Conservation (phyloP, 2,888 invertebrate genomes). For the Ryuthela nishihirai region DNA sequence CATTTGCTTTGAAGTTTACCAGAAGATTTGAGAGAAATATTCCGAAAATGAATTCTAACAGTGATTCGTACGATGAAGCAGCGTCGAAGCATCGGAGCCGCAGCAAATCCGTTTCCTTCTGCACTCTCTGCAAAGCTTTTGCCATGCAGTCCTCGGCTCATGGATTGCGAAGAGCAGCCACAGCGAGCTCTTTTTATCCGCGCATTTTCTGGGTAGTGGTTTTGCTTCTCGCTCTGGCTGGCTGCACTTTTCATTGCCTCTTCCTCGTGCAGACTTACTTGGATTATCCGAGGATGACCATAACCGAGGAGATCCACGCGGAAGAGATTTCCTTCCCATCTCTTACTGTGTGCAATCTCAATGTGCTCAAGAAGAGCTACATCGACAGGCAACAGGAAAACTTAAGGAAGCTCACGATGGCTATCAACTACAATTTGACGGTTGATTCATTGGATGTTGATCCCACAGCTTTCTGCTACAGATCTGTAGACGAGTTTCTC, state of each 20-base stretch:
- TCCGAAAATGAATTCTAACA: no score
- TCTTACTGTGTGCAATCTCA: conserved; percentile 40
- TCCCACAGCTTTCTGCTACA: conserved; percentile 24
- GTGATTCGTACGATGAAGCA: no score
- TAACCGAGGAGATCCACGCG: conserved; percentile 38
- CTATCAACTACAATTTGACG: background rate
- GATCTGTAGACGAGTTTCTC: conserved; percentile 33
- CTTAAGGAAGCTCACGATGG: conserved; percentile 6
- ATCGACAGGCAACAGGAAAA: conserved; percentile 21
- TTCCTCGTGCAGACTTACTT: conserved; percentile 37
- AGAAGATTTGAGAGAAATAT: no score
- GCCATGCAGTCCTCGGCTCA: conserved; percentile 27
- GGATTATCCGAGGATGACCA: conserved; percentile 37
- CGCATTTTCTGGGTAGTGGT: conserved; percentile 24
- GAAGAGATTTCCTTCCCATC: conserved; percentile 39
- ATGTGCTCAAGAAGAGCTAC: conserved; percentile 36
- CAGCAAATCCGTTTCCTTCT: no score
- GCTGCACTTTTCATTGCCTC: conserved; percentile 27
- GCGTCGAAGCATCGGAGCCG: no score
- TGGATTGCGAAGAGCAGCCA: conserved; percentile 18
- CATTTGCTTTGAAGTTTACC: no score
- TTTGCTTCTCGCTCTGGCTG: conserved; percentile 16
- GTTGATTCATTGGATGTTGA: no score
- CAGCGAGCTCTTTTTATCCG: conserved; percentile 6
- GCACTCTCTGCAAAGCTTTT: conserved; percentile 13